These are phyloP conservation scores for Augiades crinisus DNA, from an alignment of 2,888 invertebrate species.

Conservation along the genomic window DNA sequence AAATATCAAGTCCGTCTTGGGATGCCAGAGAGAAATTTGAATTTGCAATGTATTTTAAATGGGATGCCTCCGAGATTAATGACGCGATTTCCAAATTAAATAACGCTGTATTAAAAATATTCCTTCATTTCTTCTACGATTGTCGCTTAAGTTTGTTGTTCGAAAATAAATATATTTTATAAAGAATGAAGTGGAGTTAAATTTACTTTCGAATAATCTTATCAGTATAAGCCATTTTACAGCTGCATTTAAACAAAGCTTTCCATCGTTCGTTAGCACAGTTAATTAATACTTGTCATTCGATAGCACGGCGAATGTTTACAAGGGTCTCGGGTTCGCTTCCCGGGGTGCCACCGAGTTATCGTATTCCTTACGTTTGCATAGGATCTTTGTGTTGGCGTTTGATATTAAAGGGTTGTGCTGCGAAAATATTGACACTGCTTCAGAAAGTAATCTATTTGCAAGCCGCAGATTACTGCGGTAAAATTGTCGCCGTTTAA, in stretches of 20 bases:
- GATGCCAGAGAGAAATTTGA: slow-evolving; percentile 23
- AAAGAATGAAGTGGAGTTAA: too few species aligned
- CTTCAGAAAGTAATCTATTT: slow-evolving; percentile 38
- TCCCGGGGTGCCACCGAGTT: slow-evolving; percentile 32
- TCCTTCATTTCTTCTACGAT: too few species aligned
- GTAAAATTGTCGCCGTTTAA: slow-evolving; percentile 26
- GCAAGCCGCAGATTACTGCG: slow-evolving; percentile 33
- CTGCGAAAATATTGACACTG: slow-evolving; percentile 36
- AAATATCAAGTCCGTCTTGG: slow-evolving; percentile 17
- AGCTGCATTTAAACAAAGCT: slow-evolving; percentile 18
- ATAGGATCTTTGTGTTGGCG: slow-evolving; percentile 39
- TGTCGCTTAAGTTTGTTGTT: too few species aligned
- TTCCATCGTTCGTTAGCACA: slow-evolving; percentile 28
- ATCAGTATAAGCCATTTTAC: slow-evolving; percentile 6
- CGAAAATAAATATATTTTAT: too few species aligned
- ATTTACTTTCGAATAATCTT: too few species aligned
- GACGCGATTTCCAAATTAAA: slow-evolving; percentile 24
- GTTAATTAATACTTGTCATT: slow-evolving; percentile 66
- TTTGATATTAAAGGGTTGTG: slow-evolving; percentile 39
- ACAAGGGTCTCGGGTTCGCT: slow-evolving; percentile 50
- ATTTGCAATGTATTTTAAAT: slow-evolving; percentile 26
- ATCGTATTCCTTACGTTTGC: slow-evolving; percentile 34
- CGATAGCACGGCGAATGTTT: slow-evolving; percentile 55
- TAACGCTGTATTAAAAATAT: slow-evolving; percentile 7
- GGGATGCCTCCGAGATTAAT: slow-evolving; percentile 21